Conservation (phyloP, 2,797 vertebrate species). For the Synanceia verrucosa region DNA sequence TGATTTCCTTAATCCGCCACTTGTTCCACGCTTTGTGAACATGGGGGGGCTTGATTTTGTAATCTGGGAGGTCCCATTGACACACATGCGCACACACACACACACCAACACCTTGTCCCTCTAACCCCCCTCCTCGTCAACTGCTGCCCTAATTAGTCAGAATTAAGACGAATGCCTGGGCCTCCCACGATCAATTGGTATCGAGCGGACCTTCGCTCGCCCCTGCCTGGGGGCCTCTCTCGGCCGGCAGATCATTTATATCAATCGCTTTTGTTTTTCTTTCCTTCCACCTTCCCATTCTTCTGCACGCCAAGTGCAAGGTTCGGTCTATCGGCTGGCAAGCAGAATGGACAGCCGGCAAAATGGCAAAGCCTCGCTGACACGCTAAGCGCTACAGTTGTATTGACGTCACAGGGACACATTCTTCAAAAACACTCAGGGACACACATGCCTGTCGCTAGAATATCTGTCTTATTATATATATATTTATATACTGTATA, state of each 20-base stretch:
- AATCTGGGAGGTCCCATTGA: conserved; percentile 72
- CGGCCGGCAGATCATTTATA: conserved; percentile 83
- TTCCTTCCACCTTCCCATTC: conserved; percentile 49
- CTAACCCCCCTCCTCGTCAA: conserved; percentile 72
- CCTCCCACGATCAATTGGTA: conserved; percentile 84
- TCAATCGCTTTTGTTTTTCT: conserved; percentile 82
- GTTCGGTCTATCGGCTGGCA: conserved; percentile 40
- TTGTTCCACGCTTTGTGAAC: conserved; percentile 78
- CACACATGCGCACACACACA: conserved; percentile 42
- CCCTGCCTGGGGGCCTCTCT: conserved; percentile 73
- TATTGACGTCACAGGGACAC: conserved; percentile 28
- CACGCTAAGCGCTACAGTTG: conserved; percentile 26
- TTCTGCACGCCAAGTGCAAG: conserved; percentile 46
- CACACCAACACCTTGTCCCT: conserved; percentile 59
- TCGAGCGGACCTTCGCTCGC: conserved; percentile 79
- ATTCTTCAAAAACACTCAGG: conserved; percentile 12
- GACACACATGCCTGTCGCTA: conserved; percentile 1
- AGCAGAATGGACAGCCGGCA: conserved; percentile 36
- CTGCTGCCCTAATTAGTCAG: conserved; percentile 83
- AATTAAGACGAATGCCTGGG: conserved; percentile 87
- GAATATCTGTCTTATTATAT: conserved; percentile 9
- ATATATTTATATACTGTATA: no score
- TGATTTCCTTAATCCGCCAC: conserved; percentile 80
- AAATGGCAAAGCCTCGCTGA: conserved; percentile 36
- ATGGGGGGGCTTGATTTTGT: conserved; percentile 67